Evolutionary conservation across 92 coral and sea anemone species (phyloP), one percentile per base, ranked within the genome.

Genomic region (Epizoanthus illoricatus): DNA sequence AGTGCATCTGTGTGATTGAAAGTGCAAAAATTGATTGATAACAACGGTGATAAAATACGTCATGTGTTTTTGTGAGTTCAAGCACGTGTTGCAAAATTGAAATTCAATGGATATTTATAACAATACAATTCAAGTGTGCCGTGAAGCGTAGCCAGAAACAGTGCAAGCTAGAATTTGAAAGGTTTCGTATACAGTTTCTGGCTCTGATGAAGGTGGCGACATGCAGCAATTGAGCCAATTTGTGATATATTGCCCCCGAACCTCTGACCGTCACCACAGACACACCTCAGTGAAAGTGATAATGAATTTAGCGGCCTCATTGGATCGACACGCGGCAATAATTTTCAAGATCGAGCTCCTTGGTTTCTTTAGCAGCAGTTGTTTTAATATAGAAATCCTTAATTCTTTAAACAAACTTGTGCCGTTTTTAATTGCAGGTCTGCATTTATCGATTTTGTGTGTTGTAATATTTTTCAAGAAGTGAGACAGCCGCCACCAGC

Each of bases 71-170:
- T 62, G 24, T 33, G 67, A 28, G 23, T 24, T 15, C 13, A 63
- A 78, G 58, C 82, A 78, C 82, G 82, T 78, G 82, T 64, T 42
- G 42, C 24, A 10, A 15, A 3, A 61, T n/a, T 17, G 65, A 62
- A 61, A 78, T 78, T 75, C 71, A 63, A 78, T 78, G 33, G 67
- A 63, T 28, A 23, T 1, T 52, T 52, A 41, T 21, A 57, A 76
- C 81, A 76, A 76, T 18, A 16, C 69, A 57, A 11, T 41, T 13
- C 28, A 5, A n/a, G 18, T 78, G 71, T 43, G 11, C n/a, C 39
- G 11, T 40, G 71, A 78, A 63, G 82, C 82, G 60, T 63, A 23
- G 64, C 82, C 6, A 45, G 43, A 1, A 15, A 17, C 12, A 5
- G 23, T 8, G 43, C n/a, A 19, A 18, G 43, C n/a, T 11, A 18